phyloP scores from a whole-genome alignment of 2,888 invertebrate species.

The Drosophila yooni region DNA sequence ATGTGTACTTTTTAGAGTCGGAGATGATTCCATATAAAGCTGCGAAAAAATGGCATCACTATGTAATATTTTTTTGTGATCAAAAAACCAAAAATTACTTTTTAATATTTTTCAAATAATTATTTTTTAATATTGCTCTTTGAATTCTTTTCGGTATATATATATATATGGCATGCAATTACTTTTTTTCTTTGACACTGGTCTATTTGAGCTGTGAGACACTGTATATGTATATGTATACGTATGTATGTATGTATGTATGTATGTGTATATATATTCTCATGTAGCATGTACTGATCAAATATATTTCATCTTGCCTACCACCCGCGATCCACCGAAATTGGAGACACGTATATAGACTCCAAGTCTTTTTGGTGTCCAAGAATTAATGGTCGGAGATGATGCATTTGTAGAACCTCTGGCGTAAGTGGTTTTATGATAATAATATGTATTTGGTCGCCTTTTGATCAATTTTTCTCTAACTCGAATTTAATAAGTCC shows the following conservation, averaged over 20 bases:
- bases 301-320: neutral
- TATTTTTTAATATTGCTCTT: neutral
- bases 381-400: neutral
- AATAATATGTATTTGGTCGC: neutral
- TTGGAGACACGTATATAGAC: neutral
- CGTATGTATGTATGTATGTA: too few species aligned
- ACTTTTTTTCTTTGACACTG: too few species aligned
- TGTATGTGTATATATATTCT: too few species aligned
- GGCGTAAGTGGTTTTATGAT: neutral
- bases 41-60: neutral
- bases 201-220: too few species aligned
- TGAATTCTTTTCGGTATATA: neutral
- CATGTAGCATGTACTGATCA: neutral
- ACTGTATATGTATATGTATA: too few species aligned
- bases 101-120: neutral
- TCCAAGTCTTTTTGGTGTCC: neutral
- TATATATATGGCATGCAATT: too few species aligned
- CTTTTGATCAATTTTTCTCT: neutral
- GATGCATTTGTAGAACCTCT: neutral
- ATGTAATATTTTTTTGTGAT: neutral
- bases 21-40: neutral
- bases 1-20: neutral
- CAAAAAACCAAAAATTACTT: neutral
- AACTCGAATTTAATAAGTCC: neutral
- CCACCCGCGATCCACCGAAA: neutral